Evolutionary conservation across 1,140 invertebrate species (phyloP).

Genomic region (Solenopsis fugax): DNA sequence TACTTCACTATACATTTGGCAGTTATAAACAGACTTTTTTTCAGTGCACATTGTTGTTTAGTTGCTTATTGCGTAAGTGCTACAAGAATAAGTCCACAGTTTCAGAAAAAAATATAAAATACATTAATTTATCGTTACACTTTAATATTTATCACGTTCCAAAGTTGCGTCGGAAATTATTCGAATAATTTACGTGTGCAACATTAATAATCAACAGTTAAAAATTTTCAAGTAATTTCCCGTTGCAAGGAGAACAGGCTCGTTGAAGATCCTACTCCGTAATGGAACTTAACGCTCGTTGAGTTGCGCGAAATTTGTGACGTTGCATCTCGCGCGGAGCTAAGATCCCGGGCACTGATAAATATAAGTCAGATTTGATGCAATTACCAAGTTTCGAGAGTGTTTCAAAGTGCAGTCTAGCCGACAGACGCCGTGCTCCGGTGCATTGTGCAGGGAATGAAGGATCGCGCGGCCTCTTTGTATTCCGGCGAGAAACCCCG

Average conservation of each 20-base stretch:
- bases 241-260: neutral
- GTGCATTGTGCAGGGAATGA: constrained; percentile 74
- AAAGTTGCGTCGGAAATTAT: neutral
- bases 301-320: constrained; percentile 18
- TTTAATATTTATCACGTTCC: neutral
- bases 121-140: neutral
- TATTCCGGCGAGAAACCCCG: constrained; percentile 72
- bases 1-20: too few species aligned
- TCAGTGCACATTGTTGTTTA: too few species aligned
- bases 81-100: neutral
- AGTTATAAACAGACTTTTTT: too few species aligned
- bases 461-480: constrained; percentile 75
- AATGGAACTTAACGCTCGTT: constrained; percentile 30
- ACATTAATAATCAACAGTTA: neutral
- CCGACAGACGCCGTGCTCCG: constrained; percentile 72
- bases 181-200: neutral
- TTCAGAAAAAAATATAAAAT: neutral
- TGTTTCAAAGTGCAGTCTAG: constrained; percentile 70
- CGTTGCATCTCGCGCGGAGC: neutral
- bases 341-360: constrained; percentile 54
- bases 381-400: constrained; percentile 73
- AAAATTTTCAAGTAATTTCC: neutral
- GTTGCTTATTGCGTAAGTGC: neutral
- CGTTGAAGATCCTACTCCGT: constrained; percentile 10
- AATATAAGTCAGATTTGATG: constrained; percentile 65